Percentiles rank a stretch among this genome's conserved stretches.
phyloP scores from a whole-genome alignment of 2,113 vertebrate species.

The Solea senegalensis region DNA sequence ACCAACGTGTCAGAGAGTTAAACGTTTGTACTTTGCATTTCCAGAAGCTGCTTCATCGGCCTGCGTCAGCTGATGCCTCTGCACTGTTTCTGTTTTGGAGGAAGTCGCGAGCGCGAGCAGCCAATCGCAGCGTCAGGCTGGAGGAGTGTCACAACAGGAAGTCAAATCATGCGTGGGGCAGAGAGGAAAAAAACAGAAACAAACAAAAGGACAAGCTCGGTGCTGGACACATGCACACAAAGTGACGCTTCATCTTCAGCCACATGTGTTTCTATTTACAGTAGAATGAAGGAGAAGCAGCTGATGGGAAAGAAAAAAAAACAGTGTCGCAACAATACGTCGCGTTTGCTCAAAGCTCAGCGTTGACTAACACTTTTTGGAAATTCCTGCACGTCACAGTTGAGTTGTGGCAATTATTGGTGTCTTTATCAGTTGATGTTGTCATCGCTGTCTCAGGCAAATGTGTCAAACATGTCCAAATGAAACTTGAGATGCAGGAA shows the following conservation, averaged over 20 bases:
- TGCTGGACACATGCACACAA: not conserved
- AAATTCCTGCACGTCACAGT: constrained; percentile 4
- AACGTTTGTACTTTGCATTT: not conserved
- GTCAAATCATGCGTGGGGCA: not conserved
- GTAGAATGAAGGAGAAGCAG: not conserved
- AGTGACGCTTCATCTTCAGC: not conserved
- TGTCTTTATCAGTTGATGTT: not conserved
- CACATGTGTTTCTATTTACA: not conserved
- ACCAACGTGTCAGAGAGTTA: constrained; percentile 2
- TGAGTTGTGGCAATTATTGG: not conserved
- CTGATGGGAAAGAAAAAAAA: constrained; percentile 3
- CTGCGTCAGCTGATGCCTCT: constrained; percentile 52
- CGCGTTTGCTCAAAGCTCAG: constrained; percentile 1
- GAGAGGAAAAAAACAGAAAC: not conserved
- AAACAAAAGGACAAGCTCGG: not conserved
- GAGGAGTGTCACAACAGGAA: constrained; percentile 64
- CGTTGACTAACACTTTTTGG: constrained; percentile 41
- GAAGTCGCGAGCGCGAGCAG: constrained; percentile 60
- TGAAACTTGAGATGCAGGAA: not conserved
- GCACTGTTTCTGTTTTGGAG: constrained; percentile 64
- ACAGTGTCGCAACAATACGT: constrained; percentile 30
- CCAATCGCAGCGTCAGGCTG: constrained; percentile 56
- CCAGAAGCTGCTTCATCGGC: not conserved
- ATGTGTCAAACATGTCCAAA: not conserved
- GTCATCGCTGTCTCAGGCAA: not conserved